Evolutionary conservation across 2,113 vertebrate species (phyloP).

Genomic region (Maccullochella peelii): DNA sequence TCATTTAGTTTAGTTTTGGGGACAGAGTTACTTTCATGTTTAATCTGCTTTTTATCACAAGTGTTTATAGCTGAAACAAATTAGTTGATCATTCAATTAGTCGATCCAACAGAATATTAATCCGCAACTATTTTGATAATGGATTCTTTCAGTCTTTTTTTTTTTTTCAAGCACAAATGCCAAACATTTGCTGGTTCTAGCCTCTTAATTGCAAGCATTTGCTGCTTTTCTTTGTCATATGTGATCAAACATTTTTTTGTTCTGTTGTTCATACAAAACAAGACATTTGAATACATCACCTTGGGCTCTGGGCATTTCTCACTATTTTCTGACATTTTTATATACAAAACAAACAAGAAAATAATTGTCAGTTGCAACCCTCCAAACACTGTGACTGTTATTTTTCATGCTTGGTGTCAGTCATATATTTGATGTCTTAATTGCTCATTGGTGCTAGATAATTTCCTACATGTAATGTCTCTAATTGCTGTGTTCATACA

Average conservation of each 20-base stretch:
- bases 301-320: neutral
- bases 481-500: conserved; percentile 48
- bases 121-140: neutral
- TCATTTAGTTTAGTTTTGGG: neutral
- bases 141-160: neutral
- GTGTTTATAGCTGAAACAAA: neutral
- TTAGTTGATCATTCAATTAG: neutral
- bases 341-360: neutral
- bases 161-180: neutral
- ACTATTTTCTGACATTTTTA: neutral
- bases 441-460: neutral
- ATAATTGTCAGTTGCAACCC: neutral
- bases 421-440: neutral
- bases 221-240: neutral
- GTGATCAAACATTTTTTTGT: neutral
- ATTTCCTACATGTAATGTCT: neutral
- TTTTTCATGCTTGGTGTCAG: neutral
- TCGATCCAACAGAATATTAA: neutral
- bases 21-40: neutral
- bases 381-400: neutral
- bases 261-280: neutral
- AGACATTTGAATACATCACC: neutral
- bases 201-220: neutral
- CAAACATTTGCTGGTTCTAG: neutral
- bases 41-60: neutral